phyloP scores from a whole-genome alignment of 2,797 vertebrate genomes.

The Neostethus bicornis region DNA sequence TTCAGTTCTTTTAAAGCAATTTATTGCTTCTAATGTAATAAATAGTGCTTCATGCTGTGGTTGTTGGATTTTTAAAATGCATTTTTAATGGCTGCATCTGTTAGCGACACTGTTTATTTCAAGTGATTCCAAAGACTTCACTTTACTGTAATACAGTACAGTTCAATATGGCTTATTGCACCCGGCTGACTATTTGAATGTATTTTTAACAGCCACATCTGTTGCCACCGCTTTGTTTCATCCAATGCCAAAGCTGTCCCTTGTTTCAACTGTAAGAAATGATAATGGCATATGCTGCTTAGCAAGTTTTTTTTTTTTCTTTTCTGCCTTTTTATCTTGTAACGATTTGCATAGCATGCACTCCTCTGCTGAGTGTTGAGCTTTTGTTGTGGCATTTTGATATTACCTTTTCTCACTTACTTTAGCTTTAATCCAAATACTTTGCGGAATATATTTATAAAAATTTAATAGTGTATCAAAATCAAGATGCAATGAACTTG shows the following conservation, averaged over 20 bases:
- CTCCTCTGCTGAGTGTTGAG: slow-evolving; percentile 39
- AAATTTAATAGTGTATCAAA: slow-evolving; percentile 1
- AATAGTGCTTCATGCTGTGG: slow-evolving; percentile 65
- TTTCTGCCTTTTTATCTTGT: slow-evolving; percentile 36
- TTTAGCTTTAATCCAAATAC: slow-evolving; percentile 14
- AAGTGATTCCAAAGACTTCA: slow-evolving; percentile 75
- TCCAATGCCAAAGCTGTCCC: slow-evolving; percentile 71
- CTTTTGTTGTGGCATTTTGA: slow-evolving; percentile 25
- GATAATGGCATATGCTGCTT: slow-evolving; percentile 71
- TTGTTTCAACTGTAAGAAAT: slow-evolving; percentile 76
- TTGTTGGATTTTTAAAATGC: slow-evolving; percentile 71
- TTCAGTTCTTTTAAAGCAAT: slow-evolving; percentile 57
- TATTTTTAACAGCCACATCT: slow-evolving; percentile 81
- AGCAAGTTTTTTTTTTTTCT: slow-evolving; percentile 38
- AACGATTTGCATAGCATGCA: slow-evolving; percentile 53
- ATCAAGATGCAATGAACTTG: not conserved
- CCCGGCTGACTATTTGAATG: slow-evolving; percentile 77
- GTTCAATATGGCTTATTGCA: slow-evolving; percentile 78
- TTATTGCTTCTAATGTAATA: slow-evolving; percentile 64
- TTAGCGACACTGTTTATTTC: slow-evolving; percentile 71
- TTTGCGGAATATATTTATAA: slow-evolving; percentile 16
- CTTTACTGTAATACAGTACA: slow-evolving; percentile 74
- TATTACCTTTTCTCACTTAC: slow-evolving; percentile 23
- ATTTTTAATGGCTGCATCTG: slow-evolving; percentile 79
- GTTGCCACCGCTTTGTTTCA: slow-evolving; percentile 69